Percentiles rank a stretch among this genome's conserved stretches.
Evolutionary conservation across 2,797 vertebrate species (phyloP).

Genomic region (Sorex maritimensis): DNA sequence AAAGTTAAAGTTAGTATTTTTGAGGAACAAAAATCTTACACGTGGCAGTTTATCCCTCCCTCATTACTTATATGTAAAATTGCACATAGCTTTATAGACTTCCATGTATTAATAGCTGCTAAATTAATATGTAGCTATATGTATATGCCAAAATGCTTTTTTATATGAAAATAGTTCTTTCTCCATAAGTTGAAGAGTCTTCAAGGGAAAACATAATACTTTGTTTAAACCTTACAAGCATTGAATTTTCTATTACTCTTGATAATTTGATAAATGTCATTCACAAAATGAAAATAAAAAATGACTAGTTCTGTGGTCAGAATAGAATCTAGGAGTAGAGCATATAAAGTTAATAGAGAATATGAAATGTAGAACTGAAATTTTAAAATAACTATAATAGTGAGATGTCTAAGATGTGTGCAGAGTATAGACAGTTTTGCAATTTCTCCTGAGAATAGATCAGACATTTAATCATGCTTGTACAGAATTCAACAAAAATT

Average conservation of each 20-base stretch:
- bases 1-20: conserved; percentile 46
- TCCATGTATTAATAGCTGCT: background rate
- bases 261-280: conserved; percentile 39
- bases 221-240: conserved; percentile 26
- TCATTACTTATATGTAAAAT: background rate
- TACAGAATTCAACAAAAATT: conserved; percentile 49
- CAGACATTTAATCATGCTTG: conserved; percentile 34
- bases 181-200: conserved; percentile 33
- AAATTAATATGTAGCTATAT: background rate
- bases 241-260: conserved; percentile 38
- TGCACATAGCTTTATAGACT: background rate
- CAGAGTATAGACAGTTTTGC: conserved; percentile 23
- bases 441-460: conserved; percentile 39
- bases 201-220: background rate
- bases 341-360: conserved; percentile 13
- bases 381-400: conserved; percentile 11
- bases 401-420: conserved; percentile 1
- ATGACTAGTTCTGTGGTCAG: conserved; percentile 6
- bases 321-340: conserved; percentile 14
- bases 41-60: conserved; percentile 1
- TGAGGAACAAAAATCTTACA: conserved; percentile 44
- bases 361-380: conserved; percentile 57
- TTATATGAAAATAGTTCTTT: background rate
- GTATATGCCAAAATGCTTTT: background rate
- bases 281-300: conserved; percentile 65